These are phyloP conservation scores for Xiphorhynchus elegans DNA, from an alignment of 2,113 vertebrate genomes.

Conservation along the genomic window DNA sequence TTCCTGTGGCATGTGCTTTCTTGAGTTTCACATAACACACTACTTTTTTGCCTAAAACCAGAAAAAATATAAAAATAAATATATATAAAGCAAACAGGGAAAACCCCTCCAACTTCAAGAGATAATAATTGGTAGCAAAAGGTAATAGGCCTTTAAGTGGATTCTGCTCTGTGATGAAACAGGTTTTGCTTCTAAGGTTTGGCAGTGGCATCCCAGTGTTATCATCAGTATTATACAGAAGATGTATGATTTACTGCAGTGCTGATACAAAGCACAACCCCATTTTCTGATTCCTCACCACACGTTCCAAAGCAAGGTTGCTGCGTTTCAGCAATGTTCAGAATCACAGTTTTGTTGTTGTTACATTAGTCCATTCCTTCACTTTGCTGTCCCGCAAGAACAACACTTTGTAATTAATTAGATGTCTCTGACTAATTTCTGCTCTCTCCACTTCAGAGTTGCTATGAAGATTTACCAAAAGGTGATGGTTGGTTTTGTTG, in stretches of 20 bases:
- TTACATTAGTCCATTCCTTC: not conserved
- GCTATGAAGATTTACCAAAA: not conserved
- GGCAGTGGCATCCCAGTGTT: not conserved
- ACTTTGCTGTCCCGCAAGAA: not conserved
- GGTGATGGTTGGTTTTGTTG: not conserved
- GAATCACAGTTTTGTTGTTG: not conserved
- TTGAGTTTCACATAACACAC: constrained; percentile 35
- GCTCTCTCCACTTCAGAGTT: not conserved
- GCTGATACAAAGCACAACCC: not conserved
- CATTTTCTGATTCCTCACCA: not conserved
- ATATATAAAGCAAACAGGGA: not conserved
- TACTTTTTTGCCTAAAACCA: not conserved
- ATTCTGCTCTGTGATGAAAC: not conserved
- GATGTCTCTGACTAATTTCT: constrained; percentile 12
- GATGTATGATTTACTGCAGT: not conserved
- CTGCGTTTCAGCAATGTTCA: not conserved
- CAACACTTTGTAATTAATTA: not conserved
- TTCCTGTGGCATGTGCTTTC: constrained; percentile 71
- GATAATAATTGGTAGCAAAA: not conserved
- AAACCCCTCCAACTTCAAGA: not conserved
- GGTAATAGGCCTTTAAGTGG: not conserved
- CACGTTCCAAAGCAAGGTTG: not conserved
- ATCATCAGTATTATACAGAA: not conserved
- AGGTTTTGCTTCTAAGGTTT: not conserved
- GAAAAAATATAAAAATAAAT: not conserved